A percentile compares a stretch with the other conserved stretches of the same genome.
These are phyloP conservation scores for Drosophila micromelanica DNA, from an alignment of 1,140 invertebrate species.

Conservation along the genomic window DNA sequence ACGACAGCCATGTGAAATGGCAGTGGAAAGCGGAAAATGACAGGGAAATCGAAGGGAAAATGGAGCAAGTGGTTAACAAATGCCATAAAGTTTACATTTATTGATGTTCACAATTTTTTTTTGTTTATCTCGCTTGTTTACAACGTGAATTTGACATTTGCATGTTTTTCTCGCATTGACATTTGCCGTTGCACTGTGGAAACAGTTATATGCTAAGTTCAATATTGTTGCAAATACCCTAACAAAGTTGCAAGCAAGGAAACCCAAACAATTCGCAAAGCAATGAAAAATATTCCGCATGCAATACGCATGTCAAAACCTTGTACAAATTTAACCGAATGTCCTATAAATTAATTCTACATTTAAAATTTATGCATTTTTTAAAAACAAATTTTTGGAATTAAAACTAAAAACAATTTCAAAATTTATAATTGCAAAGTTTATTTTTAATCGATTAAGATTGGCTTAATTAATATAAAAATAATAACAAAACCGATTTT, in stretches of 20 bases:
- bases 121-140: background rate
- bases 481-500: too few relatives aligned
- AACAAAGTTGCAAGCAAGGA: slow-evolving; percentile 4
- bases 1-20: slow-evolving; percentile 43
- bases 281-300: slow-evolving; percentile 36
- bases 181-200: background rate
- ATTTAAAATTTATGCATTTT: too few relatives aligned
- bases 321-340: too few relatives aligned
- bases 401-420: too few relatives aligned
- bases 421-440: too few relatives aligned
- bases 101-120: slow-evolving; percentile 23
- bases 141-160: slow-evolving; percentile 41
- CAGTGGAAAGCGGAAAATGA: slow-evolving; percentile 56
- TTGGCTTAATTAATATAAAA: too few relatives aligned
- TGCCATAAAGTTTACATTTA: slow-evolving; percentile 40
- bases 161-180: slow-evolving; percentile 5
- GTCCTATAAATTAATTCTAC: too few relatives aligned
- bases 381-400: too few relatives aligned
- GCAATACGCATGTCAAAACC: too few relatives aligned
- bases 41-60: slow-evolving; percentile 51
- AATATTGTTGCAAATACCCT: background rate
- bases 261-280: background rate
- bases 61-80: slow-evolving; percentile 48
- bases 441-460: too few relatives aligned
- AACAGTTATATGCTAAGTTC: background rate